Percentiles rank a stretch among this genome's conserved stretches.
Conservation (phyloP, 2,797 vertebrate species). For the Anguilla obscura region DNA sequence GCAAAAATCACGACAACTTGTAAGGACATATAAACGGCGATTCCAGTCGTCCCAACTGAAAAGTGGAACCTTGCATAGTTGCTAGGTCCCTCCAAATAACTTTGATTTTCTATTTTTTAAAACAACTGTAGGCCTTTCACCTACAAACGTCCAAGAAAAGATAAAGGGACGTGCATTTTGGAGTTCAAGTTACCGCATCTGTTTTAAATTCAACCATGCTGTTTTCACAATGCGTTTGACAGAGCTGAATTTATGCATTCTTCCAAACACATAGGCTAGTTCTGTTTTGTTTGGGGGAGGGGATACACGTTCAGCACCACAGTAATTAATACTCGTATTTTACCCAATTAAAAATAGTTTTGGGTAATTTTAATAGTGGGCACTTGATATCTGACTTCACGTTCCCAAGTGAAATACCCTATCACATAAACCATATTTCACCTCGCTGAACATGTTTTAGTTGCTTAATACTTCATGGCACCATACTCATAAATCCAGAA, state of each 20-base stretch:
- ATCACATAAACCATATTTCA: background rate
- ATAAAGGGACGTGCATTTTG: background rate
- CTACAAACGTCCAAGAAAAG: background rate
- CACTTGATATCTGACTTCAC: background rate
- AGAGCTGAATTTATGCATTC: conserved; percentile 21
- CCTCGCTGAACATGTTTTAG: background rate
- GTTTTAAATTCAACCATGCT: conserved; percentile 6
- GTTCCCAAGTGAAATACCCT: background rate
- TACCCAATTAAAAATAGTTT: background rate
- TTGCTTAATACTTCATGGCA: background rate
- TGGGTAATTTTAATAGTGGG: background rate
- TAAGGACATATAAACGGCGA: background rate
- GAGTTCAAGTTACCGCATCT: background rate
- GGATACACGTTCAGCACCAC: background rate
- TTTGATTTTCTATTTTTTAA: background rate
- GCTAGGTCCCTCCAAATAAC: background rate
- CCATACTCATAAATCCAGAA: background rate
- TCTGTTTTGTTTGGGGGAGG: conserved; percentile 86
- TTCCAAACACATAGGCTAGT: conserved; percentile 42
- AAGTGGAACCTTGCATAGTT: background rate
- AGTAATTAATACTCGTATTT: background rate
- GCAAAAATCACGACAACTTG: background rate
- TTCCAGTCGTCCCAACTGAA: background rate
- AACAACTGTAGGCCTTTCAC: too few relatives aligned
- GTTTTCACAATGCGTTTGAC: conserved; percentile 26